phyloP scores from a whole-genome alignment of 2,113 vertebrate genomes.

The Oncorhynchus masou region DNA sequence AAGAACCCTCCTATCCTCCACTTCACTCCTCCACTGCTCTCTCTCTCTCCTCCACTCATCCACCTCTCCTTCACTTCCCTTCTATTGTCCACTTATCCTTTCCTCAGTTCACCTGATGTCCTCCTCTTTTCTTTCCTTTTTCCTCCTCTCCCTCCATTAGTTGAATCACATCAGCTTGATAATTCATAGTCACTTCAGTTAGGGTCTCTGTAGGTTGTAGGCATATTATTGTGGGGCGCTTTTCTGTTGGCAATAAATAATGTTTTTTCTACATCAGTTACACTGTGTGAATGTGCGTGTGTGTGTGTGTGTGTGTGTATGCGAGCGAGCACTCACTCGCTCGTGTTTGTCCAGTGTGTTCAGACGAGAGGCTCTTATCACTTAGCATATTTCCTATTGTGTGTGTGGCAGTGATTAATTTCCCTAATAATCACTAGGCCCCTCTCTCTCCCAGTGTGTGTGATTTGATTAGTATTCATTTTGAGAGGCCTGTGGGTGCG shows the following conservation, averaged over 20 bases:
- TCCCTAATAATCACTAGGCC: conserved; percentile 75
- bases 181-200: too few relatives aligned
- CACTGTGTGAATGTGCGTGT: conserved; percentile 11
- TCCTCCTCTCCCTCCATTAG: background rate
- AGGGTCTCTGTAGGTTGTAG: too few relatives aligned
- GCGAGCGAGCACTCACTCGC: too few relatives aligned
- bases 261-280: too few relatives aligned
- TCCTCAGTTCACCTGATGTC: background rate
- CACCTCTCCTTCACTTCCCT: conserved; percentile 36
- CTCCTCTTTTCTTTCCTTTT: background rate
- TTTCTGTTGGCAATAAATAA: too few relatives aligned
- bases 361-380: conserved; percentile 76
- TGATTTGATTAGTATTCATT: conserved; percentile 81
- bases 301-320: conserved; percentile 1
- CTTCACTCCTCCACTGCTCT: too few relatives aligned
- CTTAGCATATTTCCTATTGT: conserved; percentile 78
- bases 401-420: conserved; percentile 85
- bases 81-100: background rate
- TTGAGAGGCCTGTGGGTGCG: conserved; percentile 58
- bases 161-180: too few relatives aligned
- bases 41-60: conserved; percentile 55
- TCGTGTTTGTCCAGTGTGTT: conserved; percentile 8
- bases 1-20: conserved; percentile 40
- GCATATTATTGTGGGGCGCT: too few relatives aligned
- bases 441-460: conserved; percentile 34